These are phyloP conservation scores for Drosophila sulfurigaster DNA, from an alignment of 1,140 invertebrate species.

Conservation along the genomic window DNA sequence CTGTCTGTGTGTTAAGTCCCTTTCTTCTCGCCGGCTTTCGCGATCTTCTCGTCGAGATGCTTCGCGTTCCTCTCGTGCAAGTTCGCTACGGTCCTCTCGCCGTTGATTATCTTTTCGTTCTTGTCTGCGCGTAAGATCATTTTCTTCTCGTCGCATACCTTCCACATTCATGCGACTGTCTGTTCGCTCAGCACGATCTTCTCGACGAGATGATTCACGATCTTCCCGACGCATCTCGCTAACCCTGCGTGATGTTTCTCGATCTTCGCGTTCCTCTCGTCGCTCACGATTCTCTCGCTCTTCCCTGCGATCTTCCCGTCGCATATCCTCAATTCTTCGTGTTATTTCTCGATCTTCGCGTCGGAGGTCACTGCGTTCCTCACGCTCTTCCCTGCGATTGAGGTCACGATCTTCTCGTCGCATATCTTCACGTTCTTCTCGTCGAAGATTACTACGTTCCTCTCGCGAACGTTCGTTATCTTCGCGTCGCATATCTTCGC, in stretches of 20 bases:
- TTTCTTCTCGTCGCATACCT: background rate
- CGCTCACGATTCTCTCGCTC: too few relatives aligned
- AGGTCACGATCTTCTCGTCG: conserved; percentile 16
- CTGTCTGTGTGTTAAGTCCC: background rate
- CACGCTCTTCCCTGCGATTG: background rate
- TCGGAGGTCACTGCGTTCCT: background rate
- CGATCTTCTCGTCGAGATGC: background rate
- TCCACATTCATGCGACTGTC: too few relatives aligned
- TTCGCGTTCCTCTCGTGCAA: background rate
- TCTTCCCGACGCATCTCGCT: too few relatives aligned
- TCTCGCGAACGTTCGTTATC: background rate
- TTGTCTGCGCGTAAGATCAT: background rate
- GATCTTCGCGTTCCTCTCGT: too few relatives aligned
- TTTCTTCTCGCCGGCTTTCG: conserved; percentile 1
- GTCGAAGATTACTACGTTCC: background rate
- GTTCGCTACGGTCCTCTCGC: background rate
- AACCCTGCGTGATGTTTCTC: too few relatives aligned
- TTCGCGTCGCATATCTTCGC: background rate
- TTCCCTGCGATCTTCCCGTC: too few relatives aligned
- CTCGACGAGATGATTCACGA: background rate
- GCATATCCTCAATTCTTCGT: too few relatives aligned
- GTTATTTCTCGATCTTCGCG: background rate
- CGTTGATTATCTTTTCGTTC: background rate
- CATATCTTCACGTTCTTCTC: background rate
- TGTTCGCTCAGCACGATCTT: background rate